Conservation (phyloP, 2,113 vertebrate species). For the Callipepla squamata region DNA sequence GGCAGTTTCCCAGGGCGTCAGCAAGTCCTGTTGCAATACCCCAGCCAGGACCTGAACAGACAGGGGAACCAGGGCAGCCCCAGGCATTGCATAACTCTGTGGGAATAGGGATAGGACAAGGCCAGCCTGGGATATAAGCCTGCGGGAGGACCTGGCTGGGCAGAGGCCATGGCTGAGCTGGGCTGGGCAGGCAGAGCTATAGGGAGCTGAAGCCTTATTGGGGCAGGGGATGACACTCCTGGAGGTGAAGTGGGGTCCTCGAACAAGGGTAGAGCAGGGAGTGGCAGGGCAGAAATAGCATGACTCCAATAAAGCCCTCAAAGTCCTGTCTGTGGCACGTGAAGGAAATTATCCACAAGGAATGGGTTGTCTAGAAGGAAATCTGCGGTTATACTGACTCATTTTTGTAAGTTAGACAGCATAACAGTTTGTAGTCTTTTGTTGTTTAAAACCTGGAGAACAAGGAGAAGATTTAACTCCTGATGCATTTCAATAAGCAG, state of each 20-base stretch:
- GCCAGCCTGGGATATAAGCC: background rate
- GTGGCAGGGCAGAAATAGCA: background rate
- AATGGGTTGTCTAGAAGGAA: background rate
- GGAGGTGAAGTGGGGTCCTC: background rate
- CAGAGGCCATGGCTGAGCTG: background rate
- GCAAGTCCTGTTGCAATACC: background rate
- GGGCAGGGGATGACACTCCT: background rate
- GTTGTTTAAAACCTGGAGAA: background rate
- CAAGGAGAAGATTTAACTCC: background rate
- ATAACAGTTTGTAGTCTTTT: background rate
- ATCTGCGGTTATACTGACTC: background rate
- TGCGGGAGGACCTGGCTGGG: background rate
- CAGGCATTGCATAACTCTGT: background rate
- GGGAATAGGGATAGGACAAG: background rate
- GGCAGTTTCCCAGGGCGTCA: background rate
- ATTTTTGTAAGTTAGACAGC: background rate
- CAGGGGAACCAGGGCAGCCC: background rate
- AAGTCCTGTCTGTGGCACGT: background rate
- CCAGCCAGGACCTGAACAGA: background rate
- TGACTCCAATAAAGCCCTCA: background rate
- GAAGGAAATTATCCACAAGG: background rate
- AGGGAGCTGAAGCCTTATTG: background rate
- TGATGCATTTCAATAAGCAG: background rate
- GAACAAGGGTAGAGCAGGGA: rapidly evolving
- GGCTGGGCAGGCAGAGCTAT: background rate